Evolutionary conservation across 2,113 vertebrate genomes (phyloP), one percentile per base, ranked within the genome.

Genomic region (Ibidorhyncha struthersii): DNA sequence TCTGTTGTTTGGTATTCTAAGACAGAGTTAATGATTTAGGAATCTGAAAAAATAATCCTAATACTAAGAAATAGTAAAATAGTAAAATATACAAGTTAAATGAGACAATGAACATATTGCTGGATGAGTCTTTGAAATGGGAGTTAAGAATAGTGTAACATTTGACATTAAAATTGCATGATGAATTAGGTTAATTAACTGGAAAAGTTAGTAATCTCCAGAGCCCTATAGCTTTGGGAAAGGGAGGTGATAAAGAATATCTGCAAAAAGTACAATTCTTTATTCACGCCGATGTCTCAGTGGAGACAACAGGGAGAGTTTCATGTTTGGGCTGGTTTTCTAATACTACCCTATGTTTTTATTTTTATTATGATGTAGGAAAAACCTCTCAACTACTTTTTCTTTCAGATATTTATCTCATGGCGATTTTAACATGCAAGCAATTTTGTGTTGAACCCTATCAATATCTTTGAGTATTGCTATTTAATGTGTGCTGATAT

Each of bases 111-210:
- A 93, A 82, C 92, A 70, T 61, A 90, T 89, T 97, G 86, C 72
- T 95, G 73, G 26, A 82, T 49, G 86, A 94, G 30, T 20, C 86
- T 89, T 86, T 87, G 83, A 96, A 91, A 93, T 69, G 56, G 38
- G 86, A 95, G 61, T 92, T 96, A 93, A 92, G 88, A 90, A 94
- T 86, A 91, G 56, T 72, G 52, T 79, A 95, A 89, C 15, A 53
- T 87, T 95, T 95, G 91, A 95, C 89, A 95, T 87, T 86, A 91
- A 96, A 95, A 93, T 96, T 93, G 92, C 77, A 91, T 82, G 72
- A 89, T 93, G 91, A 96, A 96, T 95, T 96, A 90, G 94, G 96
- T 97, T 97, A 97, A 97, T 97, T 97, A 96, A 95, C 83, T 93
- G 91, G 95, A 96, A 95, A 93, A 96, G 81, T 86, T 96, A 89